phyloP scores from a whole-genome alignment of 2,113 vertebrate genomes.

The Rhea pennata region DNA sequence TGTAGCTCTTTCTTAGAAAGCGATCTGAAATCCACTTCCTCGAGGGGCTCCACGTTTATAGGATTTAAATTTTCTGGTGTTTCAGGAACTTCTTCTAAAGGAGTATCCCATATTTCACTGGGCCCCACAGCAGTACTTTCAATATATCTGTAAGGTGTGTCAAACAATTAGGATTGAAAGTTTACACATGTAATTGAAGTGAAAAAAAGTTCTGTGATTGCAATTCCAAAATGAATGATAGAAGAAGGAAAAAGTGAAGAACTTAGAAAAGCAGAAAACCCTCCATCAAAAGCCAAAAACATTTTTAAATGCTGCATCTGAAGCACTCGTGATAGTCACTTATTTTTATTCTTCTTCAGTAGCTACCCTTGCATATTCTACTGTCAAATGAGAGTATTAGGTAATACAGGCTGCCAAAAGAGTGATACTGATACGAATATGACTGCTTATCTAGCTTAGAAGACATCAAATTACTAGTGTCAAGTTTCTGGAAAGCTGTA shows the following conservation, averaged over 20 bases:
- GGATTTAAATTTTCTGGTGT: constrained; percentile 25
- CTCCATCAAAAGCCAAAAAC: background rate
- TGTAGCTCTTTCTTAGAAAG: constrained; percentile 69
- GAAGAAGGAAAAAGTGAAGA: background rate
- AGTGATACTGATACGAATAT: background rate
- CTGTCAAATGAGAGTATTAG: background rate
- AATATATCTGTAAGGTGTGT: constrained; percentile 43
- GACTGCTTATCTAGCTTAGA: background rate
- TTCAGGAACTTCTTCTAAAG: constrained; percentile 66
- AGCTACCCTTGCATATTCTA: background rate
- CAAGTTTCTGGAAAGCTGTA: background rate
- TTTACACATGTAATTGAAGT: background rate
- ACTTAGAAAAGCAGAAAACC: background rate
- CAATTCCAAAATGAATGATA: background rate
- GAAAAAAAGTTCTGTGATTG: background rate
- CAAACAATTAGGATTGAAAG: background rate
- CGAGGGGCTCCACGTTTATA: background rate
- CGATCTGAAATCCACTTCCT: constrained; percentile 46
- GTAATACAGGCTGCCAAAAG: background rate
- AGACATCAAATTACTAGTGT: background rate
- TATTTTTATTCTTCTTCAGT: background rate
- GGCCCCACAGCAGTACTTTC: constrained; percentile 23
- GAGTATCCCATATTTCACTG: constrained; percentile 77
- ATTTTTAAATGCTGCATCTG: background rate
- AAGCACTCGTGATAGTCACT: background rate